Percentiles rank a stretch among this genome's conserved stretches.
Conservation (phyloP, 2,797 vertebrate species). For the Spatula versicolor region DNA sequence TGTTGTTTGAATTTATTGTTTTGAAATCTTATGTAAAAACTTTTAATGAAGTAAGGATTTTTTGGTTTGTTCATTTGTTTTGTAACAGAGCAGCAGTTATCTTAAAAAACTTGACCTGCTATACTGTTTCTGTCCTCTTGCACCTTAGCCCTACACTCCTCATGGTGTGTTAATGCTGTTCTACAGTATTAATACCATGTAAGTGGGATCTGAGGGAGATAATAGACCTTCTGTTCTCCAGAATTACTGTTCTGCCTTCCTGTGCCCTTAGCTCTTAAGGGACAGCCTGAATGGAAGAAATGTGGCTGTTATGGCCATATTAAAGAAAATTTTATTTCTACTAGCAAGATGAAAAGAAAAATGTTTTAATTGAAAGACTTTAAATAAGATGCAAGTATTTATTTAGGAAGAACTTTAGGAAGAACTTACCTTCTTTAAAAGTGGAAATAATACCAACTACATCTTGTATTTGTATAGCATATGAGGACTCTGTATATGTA, state of each 20-base stretch:
- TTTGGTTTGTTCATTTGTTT: neutral
- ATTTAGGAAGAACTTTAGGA: too few species aligned
- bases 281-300: neutral
- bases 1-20: neutral
- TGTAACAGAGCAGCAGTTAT: neutral
- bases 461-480: neutral
- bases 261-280: neutral
- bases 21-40: neutral
- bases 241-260: neutral
- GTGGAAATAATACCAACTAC: neutral
- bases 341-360: neutral
- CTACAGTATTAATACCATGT: too few species aligned
- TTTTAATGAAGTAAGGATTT: neutral
- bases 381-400: neutral
- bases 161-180: neutral
- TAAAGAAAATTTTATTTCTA: neutral
- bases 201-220: neutral
- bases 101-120: neutral
- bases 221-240: neutral
- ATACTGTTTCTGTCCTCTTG: neutral
- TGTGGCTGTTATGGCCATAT: rapidly evolving
- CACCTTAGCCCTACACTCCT: neutral
- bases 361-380: neutral
- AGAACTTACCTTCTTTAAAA: neutral
- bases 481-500: rapidly evolving